Evolutionary conservation across 2,888 invertebrate genomes (phyloP), one percentile per base, ranked within the genome.

Genomic region (Tachina grossa): DNA sequence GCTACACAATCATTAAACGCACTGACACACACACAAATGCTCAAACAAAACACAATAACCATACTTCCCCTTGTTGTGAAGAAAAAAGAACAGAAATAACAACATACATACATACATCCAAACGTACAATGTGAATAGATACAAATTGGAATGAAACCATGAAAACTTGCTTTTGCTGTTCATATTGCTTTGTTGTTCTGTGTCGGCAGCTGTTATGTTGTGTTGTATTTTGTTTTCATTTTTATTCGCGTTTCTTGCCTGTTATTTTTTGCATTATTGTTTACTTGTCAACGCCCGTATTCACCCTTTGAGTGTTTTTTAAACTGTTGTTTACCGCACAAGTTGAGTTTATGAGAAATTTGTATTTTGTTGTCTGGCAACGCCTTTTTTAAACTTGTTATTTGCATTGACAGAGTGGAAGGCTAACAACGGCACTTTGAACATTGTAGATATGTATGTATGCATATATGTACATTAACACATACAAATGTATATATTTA

Each of bases 301-400:
- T 84, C 83, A 72, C 39, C 53, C 9, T 51, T 61, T 79, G 78
- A 74, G 63, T 53, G 55, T 84, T 88, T 91, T 89, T 87, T 13
- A 49, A 11, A 13, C 8, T 45, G 31, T 55, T 82, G 88, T 89
- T 88, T 89, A 88, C 85, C 81, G 49, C 22, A n/a, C 47, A 75
- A 68, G 59, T 47, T 19, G 5, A 22, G n/a, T 74, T 72, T 47
- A 57, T 81, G 61, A 78, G 65, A 59, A 68, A 49, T 51, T 68
- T 83, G 47, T 51, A 55, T 81, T 83, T 83, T 72, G 55, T 68
- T 87, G 90, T 90, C 90, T 90, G 91, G 91, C 90, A 91, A 91
- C 91, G 91, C 91, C 91, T 91, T 91, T n/a, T 90, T 51, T 89
- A 89, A 89, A 90, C 90, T 91, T 90, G 89, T 90, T 90, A 90